Conservation (phyloP, 2,113 vertebrate species). For the Mastomys coucha region DNA sequence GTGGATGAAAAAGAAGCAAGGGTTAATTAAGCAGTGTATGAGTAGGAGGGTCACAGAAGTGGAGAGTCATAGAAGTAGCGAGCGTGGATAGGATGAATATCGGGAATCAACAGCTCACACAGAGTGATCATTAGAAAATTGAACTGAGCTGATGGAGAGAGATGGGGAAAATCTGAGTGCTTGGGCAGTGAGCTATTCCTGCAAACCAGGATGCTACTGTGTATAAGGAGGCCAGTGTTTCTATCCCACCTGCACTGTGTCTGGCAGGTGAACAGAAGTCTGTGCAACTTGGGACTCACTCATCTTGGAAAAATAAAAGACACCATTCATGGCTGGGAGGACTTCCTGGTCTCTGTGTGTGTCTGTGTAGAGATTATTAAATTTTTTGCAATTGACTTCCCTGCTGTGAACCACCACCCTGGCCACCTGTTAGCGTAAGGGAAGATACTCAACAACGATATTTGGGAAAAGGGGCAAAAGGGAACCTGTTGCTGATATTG, state of each 20-base stretch:
- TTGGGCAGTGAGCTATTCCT: neutral
- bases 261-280: neutral
- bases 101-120: neutral
- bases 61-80: no score
- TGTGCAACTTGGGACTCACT: neutral
- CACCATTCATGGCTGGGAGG: neutral
- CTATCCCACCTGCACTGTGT: neutral
- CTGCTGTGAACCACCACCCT: neutral
- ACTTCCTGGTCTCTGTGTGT: neutral
- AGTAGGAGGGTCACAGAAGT: neutral
- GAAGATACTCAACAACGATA: neutral
- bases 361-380: neutral
- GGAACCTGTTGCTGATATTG: neutral
- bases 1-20: neutral
- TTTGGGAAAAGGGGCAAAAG: neutral
- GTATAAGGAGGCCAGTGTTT: neutral
- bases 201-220: no score
- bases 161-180: neutral
- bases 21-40: neutral
- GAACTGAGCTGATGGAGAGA: neutral
- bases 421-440: accelerated
- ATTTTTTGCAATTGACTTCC: neutral
- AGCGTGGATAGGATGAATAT: neutral
- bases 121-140: neutral
- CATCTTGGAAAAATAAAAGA: neutral